phyloP scores from a whole-genome alignment of 2,888 invertebrate genomes.

The Drosophila atripex region DNA sequence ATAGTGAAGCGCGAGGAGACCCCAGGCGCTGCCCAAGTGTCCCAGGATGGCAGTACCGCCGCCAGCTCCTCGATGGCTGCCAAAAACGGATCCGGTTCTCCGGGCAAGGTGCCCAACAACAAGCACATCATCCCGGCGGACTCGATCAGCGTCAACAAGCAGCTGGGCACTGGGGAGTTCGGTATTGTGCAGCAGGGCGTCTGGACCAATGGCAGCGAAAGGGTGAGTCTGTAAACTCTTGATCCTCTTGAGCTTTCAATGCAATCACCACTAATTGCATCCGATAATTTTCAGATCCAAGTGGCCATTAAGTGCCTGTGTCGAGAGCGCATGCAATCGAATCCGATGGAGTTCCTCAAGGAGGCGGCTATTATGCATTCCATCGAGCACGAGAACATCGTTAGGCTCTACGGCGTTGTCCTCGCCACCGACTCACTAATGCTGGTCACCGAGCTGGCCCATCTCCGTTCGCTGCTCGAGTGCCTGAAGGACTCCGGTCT shows the following conservation, averaged over 20 bases:
- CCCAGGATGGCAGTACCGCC: conserved; percentile 34
- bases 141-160: conserved; percentile 96
- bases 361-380: conserved; percentile 99
- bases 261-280: background rate
- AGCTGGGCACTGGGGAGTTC: conserved; percentile 98
- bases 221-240: conserved; percentile 86
- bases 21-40: conserved; percentile 15
- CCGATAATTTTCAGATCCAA: conserved; percentile 87
- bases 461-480: conserved; percentile 96
- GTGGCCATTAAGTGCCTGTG: conserved; percentile 98
- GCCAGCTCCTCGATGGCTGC: conserved; percentile 38
- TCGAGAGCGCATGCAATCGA: conserved; percentile 97
- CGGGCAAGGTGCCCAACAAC: conserved; percentile 85
- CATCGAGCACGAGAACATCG: conserved; percentile 98
- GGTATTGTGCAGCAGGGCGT: conserved; percentile 99
- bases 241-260: background rate
- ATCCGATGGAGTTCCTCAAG: conserved; percentile 97
- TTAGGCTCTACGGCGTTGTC: conserved; percentile 98
- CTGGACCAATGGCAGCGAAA: conserved; percentile 97
- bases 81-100: conserved; percentile 83
- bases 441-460: conserved; percentile 95
- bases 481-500: conserved; percentile 97
- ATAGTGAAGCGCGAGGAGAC: conserved; percentile 80
- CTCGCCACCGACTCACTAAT: conserved; percentile 94
- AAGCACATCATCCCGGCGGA: conserved; percentile 96